Percentiles rank a stretch among this genome's conserved stretches.
phyloP scores from a whole-genome alignment of 1,140 invertebrate genomes.

The Bombus balteatus region DNA sequence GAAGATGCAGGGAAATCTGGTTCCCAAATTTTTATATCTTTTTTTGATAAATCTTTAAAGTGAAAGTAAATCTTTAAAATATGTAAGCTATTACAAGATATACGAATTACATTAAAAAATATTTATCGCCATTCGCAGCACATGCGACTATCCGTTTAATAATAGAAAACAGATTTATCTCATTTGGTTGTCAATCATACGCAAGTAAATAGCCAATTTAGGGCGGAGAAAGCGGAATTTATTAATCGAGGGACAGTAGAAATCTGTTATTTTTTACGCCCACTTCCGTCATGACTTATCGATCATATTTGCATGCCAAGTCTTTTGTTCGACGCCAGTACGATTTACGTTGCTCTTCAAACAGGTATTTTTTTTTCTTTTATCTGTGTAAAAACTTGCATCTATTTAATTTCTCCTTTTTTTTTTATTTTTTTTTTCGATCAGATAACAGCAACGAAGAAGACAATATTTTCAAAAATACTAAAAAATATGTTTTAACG shows the following conservation, averaged over 20 bases:
- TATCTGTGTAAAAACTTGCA: neutral
- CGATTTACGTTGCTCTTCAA: neutral
- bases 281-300: neutral
- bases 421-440: neutral
- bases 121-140: neutral
- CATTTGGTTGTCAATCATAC: too few relatives aligned
- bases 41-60: too few relatives aligned
- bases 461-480: neutral
- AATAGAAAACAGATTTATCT: neutral
- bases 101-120: neutral
- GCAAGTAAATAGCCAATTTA: neutral
- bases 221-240: slow-evolving; percentile 8
- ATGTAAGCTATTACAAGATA: too few relatives aligned
- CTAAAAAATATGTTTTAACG: neutral
- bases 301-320: neutral
- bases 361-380: neutral
- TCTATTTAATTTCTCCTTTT: neutral
- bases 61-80: too few relatives aligned
- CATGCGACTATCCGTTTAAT: neutral
- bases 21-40: too few relatives aligned
- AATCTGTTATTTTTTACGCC: neutral
- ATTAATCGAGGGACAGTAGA: neutral
- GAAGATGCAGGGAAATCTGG: too few relatives aligned
- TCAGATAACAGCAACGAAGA: neutral
- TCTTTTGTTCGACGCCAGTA: neutral